Conservation (phyloP, 2,797 vertebrate species). For the Telmatherina bonti region DNA sequence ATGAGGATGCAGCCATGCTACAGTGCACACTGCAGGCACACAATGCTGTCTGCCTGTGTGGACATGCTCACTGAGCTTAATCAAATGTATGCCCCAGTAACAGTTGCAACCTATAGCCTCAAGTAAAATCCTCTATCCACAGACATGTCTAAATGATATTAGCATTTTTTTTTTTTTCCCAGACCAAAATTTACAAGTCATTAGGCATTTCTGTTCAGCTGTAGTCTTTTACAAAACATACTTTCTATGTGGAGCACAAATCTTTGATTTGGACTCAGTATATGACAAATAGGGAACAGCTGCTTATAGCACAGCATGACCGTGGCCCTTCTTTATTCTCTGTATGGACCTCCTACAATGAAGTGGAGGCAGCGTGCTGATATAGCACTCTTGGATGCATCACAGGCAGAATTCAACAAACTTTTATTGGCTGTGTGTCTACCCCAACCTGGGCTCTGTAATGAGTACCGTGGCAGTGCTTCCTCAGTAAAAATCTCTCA, state of each 20-base stretch:
- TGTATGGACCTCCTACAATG: slow-evolving; percentile 63
- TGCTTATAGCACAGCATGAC: slow-evolving; percentile 46
- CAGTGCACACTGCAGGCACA: slow-evolving; percentile 46
- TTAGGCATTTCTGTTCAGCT: slow-evolving; percentile 18
- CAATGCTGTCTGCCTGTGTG: slow-evolving; percentile 68
- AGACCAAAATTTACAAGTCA: slow-evolving; percentile 48
- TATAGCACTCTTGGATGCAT: slow-evolving; percentile 79
- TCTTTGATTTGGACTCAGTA: slow-evolving; percentile 37
- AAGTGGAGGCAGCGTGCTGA: slow-evolving; percentile 74
- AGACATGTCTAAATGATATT: slow-evolving; percentile 51
- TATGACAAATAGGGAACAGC: slow-evolving; percentile 26
- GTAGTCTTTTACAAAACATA: slow-evolving; percentile 28
- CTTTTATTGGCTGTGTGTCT: slow-evolving; percentile 80
- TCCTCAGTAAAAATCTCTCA: slow-evolving; percentile 71
- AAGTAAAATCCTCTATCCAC: slow-evolving; percentile 58
- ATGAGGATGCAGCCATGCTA: slow-evolving; percentile 64
- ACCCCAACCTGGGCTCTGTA: slow-evolving; percentile 69
- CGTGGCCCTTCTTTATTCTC: slow-evolving; percentile 50
- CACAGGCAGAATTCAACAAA: slow-evolving; percentile 79
- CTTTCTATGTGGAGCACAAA: slow-evolving; percentile 31
- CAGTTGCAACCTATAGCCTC: slow-evolving; percentile 68
- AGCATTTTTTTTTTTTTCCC: slow-evolving; percentile 48
- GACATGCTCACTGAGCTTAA: slow-evolving; percentile 76
- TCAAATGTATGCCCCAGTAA: slow-evolving; percentile 65
- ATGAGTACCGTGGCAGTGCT: slow-evolving; percentile 74